phyloP scores from a whole-genome alignment of 2,113 vertebrate genomes.

The Rallus limicola region DNA sequence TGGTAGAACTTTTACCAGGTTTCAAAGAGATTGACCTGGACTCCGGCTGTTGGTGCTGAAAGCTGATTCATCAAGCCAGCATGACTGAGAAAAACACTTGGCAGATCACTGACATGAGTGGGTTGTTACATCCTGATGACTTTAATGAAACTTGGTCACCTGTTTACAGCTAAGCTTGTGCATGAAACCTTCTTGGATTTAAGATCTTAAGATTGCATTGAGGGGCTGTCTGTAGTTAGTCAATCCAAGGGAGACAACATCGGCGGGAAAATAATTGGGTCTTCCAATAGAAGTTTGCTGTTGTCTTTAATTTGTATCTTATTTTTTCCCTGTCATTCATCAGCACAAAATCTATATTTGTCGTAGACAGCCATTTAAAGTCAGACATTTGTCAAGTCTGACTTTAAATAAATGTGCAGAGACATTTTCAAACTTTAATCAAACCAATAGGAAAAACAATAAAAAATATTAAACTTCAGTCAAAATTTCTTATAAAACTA shows the following conservation, averaged over 20 bases:
- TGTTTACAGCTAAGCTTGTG: neutral
- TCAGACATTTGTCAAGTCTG: accelerated
- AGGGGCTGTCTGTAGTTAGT: neutral
- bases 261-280: neutral
- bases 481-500: neutral
- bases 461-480: neutral
- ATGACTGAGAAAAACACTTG: slow-evolving; percentile 36
- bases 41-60: slow-evolving; percentile 21
- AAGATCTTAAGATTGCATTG: neutral
- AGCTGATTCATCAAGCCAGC: slow-evolving; percentile 28
- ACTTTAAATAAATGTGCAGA: neutral
- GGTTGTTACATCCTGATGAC: neutral
- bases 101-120: slow-evolving; percentile 7
- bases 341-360: neutral
- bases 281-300: neutral
- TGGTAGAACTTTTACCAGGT: neutral
- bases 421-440: neutral
- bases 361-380: neutral
- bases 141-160: slow-evolving; percentile 39
- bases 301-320: neutral
- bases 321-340: neutral
- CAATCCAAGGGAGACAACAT: neutral
- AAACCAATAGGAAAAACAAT: neutral
- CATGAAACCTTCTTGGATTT: neutral
- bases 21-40: neutral